phyloP scores from a whole-genome alignment of 1,140 invertebrate species.

The Mercenaria mercenaria region DNA sequence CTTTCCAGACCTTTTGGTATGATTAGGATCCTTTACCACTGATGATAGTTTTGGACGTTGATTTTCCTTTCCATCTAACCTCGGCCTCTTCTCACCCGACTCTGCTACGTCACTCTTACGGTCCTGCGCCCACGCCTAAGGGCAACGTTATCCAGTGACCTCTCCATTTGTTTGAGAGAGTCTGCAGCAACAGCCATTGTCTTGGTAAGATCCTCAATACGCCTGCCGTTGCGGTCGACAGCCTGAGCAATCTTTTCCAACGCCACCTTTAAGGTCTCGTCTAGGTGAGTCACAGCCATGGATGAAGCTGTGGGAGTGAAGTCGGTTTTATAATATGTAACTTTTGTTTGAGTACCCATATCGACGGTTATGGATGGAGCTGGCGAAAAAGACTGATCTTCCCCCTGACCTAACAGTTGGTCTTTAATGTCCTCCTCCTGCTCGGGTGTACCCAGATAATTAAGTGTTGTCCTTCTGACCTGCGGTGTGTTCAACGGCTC shows the following conservation, averaged over 20 bases:
- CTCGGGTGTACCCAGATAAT: too few species aligned
- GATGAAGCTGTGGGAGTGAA: neutral
- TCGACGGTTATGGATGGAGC: too few species aligned
- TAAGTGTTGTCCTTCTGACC: neutral
- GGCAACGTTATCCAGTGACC: neutral
- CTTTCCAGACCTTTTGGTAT: too few species aligned
- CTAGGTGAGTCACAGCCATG: neutral
- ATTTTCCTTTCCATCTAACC: neutral
- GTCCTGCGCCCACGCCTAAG: too few species aligned
- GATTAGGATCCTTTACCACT: too few species aligned
- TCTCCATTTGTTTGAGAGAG: neutral
- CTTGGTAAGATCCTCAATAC: too few species aligned
- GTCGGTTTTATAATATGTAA: neutral
- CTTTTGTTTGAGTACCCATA: too few species aligned
- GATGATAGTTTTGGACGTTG: conserved; percentile 11
- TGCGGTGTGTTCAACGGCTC: neutral
- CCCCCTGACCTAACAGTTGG: too few species aligned
- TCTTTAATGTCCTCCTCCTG: too few species aligned
- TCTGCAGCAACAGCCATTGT: neutral
- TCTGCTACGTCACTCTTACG: too few species aligned
- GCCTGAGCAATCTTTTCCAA: neutral
- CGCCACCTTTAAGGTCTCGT: neutral
- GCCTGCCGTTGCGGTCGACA: neutral
- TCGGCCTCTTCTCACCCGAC: too few species aligned
- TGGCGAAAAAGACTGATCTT: neutral